phyloP scores from a whole-genome alignment of 2,888 invertebrate genomes.

The Polia nebulosa region DNA sequence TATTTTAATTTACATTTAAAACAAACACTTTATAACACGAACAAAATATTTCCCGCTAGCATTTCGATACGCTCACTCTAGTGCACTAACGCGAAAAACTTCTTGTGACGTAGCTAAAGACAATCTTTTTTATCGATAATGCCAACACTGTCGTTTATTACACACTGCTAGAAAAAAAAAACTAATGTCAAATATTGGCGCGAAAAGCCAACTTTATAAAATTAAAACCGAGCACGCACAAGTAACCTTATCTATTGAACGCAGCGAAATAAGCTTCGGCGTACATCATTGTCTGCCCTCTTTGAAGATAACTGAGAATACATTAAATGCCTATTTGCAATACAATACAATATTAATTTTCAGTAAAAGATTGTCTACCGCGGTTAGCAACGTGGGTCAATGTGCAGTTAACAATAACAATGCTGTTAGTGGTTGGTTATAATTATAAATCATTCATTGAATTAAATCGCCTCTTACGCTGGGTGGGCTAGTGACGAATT shows the following conservation, averaged over 20 bases:
- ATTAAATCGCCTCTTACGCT: slow-evolving; percentile 55
- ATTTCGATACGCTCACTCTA: slow-evolving; percentile 50
- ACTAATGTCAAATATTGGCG: slow-evolving; percentile 61
- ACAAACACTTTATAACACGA: slow-evolving; percentile 44
- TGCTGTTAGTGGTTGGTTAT: slow-evolving; percentile 50
- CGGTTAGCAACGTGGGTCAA: slow-evolving; percentile 69
- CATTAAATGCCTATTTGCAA: slow-evolving; percentile 70
- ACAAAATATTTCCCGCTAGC: slow-evolving; percentile 44
- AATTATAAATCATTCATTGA: slow-evolving; percentile 62
- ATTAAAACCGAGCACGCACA: slow-evolving; percentile 63
- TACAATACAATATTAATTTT: slow-evolving; percentile 70
- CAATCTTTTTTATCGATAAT: slow-evolving; percentile 43
- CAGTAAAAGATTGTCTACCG: slow-evolving; percentile 66
- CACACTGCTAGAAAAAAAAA: slow-evolving; percentile 42
- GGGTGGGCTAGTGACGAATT: slow-evolving; percentile 56
- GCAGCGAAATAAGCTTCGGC: slow-evolving; percentile 71
- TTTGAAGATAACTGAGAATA: slow-evolving; percentile 78
- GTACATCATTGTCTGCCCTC: slow-evolving; percentile 77
- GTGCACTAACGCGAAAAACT: slow-evolving; percentile 43
- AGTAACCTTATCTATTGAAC: slow-evolving; percentile 71
- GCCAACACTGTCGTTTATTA: slow-evolving; percentile 44
- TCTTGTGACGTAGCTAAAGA: slow-evolving; percentile 12
- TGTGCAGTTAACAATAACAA: slow-evolving; percentile 71
- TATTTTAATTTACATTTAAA: slow-evolving; percentile 44
- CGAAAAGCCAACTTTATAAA: slow-evolving; percentile 54